These are phyloP conservation scores for Thunnus albacares DNA, from an alignment of 2,797 vertebrate genomes.

Conservation along the genomic window DNA sequence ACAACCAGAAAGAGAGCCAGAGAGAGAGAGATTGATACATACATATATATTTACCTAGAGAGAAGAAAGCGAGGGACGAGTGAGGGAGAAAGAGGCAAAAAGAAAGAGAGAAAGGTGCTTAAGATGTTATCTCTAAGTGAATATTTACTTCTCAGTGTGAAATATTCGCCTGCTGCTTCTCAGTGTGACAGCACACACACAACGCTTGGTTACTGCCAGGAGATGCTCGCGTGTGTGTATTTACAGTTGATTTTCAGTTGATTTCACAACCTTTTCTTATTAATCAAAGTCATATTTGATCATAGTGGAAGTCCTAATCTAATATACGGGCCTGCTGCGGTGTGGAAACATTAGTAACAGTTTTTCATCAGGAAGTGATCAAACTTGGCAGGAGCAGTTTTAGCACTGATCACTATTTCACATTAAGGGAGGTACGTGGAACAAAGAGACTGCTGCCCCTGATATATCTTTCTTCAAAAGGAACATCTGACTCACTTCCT, in stretches of 20 bases:
- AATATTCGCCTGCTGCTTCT: slow-evolving; percentile 53
- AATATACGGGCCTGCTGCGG: slow-evolving; percentile 24
- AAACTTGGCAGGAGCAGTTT: slow-evolving; percentile 50
- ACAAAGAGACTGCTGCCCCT: slow-evolving; percentile 20
- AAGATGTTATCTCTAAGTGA: slow-evolving; percentile 74
- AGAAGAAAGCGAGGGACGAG: slow-evolving; percentile 57
- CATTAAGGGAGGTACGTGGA: slow-evolving; percentile 28
- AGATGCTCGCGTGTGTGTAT: slow-evolving; percentile 32
- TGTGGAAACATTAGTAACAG: slow-evolving; percentile 55
- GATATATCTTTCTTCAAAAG: slow-evolving; percentile 24
- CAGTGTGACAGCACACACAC: slow-evolving; percentile 44
- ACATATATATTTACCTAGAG: slow-evolving; percentile 61
- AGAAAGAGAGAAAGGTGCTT: slow-evolving; percentile 66
- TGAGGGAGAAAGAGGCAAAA: slow-evolving; percentile 39
- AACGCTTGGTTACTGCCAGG: slow-evolving; percentile 6
- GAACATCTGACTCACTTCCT: slow-evolving; percentile 1
- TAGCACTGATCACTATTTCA: slow-evolving; percentile 50
- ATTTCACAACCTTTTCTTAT: slow-evolving; percentile 42
- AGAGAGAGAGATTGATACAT: slow-evolving; percentile 55
- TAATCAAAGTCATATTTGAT: slow-evolving; percentile 65
- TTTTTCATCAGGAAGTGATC: slow-evolving; percentile 62
- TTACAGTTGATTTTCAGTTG: slow-evolving; percentile 25
- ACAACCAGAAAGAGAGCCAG: slow-evolving; percentile 48
- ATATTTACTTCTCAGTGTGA: slow-evolving; percentile 76
- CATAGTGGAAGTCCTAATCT: slow-evolving; percentile 48